Percentiles rank a stretch among this genome's conserved stretches.
phyloP scores from a whole-genome alignment of 2,797 vertebrate genomes.

The Molossus alvarezi region DNA sequence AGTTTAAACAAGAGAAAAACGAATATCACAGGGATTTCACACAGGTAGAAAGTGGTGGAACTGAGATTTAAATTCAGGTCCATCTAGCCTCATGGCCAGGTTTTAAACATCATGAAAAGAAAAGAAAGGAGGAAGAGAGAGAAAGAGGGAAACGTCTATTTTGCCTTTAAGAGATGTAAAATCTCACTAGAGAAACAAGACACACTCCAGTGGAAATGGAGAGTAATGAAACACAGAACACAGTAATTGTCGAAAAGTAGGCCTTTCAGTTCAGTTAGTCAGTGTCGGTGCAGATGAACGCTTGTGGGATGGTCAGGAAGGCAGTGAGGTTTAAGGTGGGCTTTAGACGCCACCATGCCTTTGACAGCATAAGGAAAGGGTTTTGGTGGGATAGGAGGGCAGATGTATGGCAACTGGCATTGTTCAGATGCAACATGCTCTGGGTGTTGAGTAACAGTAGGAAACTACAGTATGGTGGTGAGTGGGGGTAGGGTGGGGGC shows the following conservation, averaged over 20 bases:
- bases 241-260: background rate
- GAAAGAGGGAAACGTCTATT: background rate
- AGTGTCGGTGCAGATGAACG: background rate
- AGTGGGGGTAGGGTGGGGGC: background rate
- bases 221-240: background rate
- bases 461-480: background rate
- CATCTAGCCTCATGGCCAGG: background rate
- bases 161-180: background rate
- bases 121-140: background rate
- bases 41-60: background rate
- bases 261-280: background rate
- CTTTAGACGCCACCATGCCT: background rate
- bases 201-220: background rate
- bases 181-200: background rate
- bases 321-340: background rate
- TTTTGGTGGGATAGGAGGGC: background rate
- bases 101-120: background rate
- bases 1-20: background rate
- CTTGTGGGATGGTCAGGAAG: background rate
- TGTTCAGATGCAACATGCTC: fast-evolving
- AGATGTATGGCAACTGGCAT: no score
- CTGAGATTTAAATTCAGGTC: background rate
- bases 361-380: background rate
- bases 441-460: background rate
- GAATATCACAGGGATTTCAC: background rate